These are phyloP conservation scores for Amblyjoppa fuscipennis DNA, from an alignment of 2,888 invertebrate genomes.

Conservation along the genomic window DNA sequence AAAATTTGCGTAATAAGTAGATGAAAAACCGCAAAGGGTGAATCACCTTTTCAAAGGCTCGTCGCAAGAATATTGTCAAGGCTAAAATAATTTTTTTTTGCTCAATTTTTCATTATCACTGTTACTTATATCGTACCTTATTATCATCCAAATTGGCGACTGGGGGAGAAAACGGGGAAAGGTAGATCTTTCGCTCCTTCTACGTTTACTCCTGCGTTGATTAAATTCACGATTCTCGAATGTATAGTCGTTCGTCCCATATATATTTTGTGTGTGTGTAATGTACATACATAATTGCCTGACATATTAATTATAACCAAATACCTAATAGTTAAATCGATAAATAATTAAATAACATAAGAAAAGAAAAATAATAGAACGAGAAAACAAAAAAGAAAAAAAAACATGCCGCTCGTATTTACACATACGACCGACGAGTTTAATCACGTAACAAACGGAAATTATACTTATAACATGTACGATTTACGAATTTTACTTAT, in stretches of 20 bases:
- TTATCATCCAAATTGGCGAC: not conserved
- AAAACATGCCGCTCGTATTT: slow-evolving; percentile 44
- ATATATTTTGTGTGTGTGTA: slow-evolving; percentile 68
- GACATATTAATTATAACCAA: slow-evolving; percentile 69
- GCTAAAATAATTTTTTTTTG: too few relatives aligned
- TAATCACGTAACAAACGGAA: slow-evolving; percentile 65
- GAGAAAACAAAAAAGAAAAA: slow-evolving; percentile 24
- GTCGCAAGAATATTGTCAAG: too few relatives aligned
- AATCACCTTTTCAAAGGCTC: too few relatives aligned
- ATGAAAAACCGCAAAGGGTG: not conserved
- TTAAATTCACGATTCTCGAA: slow-evolving; percentile 1
- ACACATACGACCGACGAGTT: slow-evolving; percentile 49
- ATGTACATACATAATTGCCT: slow-evolving; percentile 73
- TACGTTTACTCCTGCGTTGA: not conserved
- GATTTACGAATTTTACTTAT: slow-evolving; percentile 54
- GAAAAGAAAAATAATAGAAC: slow-evolving; percentile 57
- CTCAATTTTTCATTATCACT: not conserved
- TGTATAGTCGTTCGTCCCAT: slow-evolving; percentile 68
- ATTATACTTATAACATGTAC: slow-evolving; percentile 54
- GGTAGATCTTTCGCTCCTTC: not conserved
- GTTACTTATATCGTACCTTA: not conserved
- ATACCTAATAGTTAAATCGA: slow-evolving; percentile 70
- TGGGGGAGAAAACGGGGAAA: not conserved
- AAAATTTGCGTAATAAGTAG: not conserved
- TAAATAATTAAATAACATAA: slow-evolving; percentile 75